Evolutionary conservation across 1,140 invertebrate species (phyloP), one percentile per base, ranked within the genome.

Genomic region (Proctacanthus coquilletti): DNA sequence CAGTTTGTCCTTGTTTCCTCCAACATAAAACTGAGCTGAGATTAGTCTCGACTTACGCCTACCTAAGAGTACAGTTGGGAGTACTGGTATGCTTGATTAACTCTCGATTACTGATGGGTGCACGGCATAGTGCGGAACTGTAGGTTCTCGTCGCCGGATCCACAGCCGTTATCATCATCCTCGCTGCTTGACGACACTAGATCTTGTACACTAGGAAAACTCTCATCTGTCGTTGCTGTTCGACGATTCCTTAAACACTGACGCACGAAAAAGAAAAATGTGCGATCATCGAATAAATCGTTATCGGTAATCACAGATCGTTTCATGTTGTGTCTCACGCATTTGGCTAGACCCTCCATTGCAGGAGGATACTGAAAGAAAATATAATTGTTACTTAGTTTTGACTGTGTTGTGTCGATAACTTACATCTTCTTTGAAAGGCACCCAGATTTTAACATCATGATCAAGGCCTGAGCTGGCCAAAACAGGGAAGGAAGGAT

Each of bases 391-490:
- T 17, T 10, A 31, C 3, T 21, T 5, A 3, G 11, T 1, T 9
- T 9, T 10, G 9, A 18, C 31, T n/a, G 11, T 19, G 14, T 19
- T 33, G 33, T 9, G 15, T 25, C 10, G 14, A 17, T 33, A 33
- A 2, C 36, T 31, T 45, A 58, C 55, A 3, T 17, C 48, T 41
- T 78, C 69, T 42, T 68, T 65, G 1, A 73, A 76, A 4, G 91
- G 88, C 14, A 82, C 69, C 89, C 91, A 96, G 32, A 97, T 79
- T 68, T 96, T 97, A 3, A 95, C 76, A 57, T 91, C 84, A 50
- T 77, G 74, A 64, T 95, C 91, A 3, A 95, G 64, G 3, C 92
- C 57, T 10, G 54, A 56, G 6, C 88, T 91, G 3, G 87, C 91
- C 43, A 97, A 62, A 31, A 88, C 69, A 10, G 92, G 92, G 48